phyloP scores from a whole-genome alignment of 2,888 invertebrate species.

The Cepaea hortensis region DNA sequence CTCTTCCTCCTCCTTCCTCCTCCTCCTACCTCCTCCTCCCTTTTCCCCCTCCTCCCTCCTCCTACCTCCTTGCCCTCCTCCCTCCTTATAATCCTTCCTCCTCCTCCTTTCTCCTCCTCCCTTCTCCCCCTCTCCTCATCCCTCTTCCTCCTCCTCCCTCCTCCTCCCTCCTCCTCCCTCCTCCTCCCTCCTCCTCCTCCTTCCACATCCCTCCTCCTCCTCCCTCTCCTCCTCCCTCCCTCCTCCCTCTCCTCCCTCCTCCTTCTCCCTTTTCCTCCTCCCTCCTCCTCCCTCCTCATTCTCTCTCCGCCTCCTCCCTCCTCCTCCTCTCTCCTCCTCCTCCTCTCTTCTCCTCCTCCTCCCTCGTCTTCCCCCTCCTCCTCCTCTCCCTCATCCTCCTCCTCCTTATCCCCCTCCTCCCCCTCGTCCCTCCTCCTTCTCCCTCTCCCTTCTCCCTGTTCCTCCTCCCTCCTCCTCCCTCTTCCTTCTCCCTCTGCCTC shows the following conservation, averaged over 20 bases:
- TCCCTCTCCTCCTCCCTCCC: too few relatives aligned
- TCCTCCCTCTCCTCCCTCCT: too few relatives aligned
- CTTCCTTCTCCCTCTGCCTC: neutral
- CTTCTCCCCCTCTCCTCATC: neutral
- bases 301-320: too few relatives aligned
- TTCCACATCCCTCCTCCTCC: too few relatives aligned
- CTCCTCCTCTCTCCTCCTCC: neutral
- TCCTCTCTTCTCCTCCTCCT: neutral
- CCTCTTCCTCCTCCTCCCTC: neutral
- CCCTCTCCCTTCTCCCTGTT: neutral
- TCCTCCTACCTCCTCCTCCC: too few relatives aligned
- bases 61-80: neutral
- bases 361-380: too few relatives aligned
- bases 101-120: neutral
- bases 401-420: too few relatives aligned
- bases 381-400: too few relatives aligned
- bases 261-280: too few relatives aligned
- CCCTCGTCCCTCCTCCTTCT: too few relatives aligned
- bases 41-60: too few relatives aligned
- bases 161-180: neutral
- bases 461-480: neutral
- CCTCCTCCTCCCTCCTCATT: neutral
- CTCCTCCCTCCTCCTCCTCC: too few relatives aligned
- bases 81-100: neutral
- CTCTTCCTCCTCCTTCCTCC: neutral